Evolutionary conservation across 1,140 invertebrate genomes (phyloP).

Genomic region (Drosophila fuyamai): DNA sequence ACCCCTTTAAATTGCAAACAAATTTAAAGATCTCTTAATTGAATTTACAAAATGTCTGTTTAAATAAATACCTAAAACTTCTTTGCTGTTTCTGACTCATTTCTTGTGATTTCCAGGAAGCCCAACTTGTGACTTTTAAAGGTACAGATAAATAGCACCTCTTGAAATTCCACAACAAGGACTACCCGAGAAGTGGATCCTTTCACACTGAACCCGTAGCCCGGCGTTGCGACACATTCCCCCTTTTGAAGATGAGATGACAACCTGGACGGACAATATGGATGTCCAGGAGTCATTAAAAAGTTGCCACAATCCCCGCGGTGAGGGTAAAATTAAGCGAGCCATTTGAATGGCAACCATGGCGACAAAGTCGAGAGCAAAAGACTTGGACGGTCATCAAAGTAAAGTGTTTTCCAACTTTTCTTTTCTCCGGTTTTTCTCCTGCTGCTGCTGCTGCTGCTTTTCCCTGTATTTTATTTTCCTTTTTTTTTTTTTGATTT

Average conservation of each 20-base stretch:
- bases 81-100: background rate
- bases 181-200: slow-evolving; percentile 3
- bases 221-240: slow-evolving; percentile 1
- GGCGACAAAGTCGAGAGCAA: slow-evolving; percentile 53
- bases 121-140: background rate
- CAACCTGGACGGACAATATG: slow-evolving; percentile 27
- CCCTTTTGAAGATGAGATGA: slow-evolving; percentile 21
- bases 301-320: slow-evolving; percentile 36
- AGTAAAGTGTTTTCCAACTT: slow-evolving; percentile 66
- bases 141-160: background rate
- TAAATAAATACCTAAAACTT: background rate
- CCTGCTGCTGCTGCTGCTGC: slow-evolving; percentile 4
- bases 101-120: background rate
- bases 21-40: background rate
- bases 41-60: background rate
- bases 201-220: background rate
- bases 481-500: slow-evolving; percentile 4
- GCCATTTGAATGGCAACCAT: slow-evolving; percentile 56
- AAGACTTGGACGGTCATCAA: slow-evolving; percentile 57
- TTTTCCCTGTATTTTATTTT: slow-evolving; percentile 25
- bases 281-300: slow-evolving; percentile 45
- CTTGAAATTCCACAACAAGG: background rate
- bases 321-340: slow-evolving; percentile 54
- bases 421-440: slow-evolving; percentile 34
- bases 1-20: too few relatives aligned